Conservation (phyloP, 2,888 invertebrate genomes). For the Drosophila nigricruria region DNA sequence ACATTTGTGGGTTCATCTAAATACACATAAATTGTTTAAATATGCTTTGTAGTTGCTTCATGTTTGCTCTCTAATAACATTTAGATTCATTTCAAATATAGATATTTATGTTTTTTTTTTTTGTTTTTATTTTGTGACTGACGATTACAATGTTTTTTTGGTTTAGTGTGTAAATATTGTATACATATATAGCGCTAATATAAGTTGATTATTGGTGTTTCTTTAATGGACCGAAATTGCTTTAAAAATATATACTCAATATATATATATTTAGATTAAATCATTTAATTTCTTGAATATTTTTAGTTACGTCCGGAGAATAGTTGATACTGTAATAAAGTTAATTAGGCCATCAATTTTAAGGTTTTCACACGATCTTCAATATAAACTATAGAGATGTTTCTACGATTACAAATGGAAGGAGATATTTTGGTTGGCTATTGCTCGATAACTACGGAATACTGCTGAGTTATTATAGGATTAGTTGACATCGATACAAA, state of each 20-base stretch:
- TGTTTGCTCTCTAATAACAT: constrained; percentile 69
- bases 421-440: constrained; percentile 17
- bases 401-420: constrained; percentile 36
- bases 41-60: constrained; percentile 31
- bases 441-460: constrained; percentile 21
- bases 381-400: constrained; percentile 45
- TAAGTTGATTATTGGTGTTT: constrained; percentile 73
- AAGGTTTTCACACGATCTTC: constrained; percentile 46
- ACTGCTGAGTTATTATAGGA: constrained; percentile 17
- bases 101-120: constrained; percentile 25
- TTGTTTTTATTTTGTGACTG: constrained; percentile 21
- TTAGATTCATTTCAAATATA: constrained; percentile 62
- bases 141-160: constrained; percentile 31
- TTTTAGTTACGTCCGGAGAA: constrained; percentile 88
- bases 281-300: constrained; percentile 47
- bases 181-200: constrained; percentile 62
- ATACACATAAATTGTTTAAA: constrained; percentile 47
- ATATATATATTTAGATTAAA: constrained; percentile 18
- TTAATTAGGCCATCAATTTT: constrained; percentile 82
- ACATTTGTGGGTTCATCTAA: constrained; percentile 43
- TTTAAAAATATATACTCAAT: constrained; percentile 66
- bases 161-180: constrained; percentile 39
- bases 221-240: constrained; percentile 77
- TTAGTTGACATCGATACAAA: constrained; percentile 52
- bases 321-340: constrained; percentile 89